Evolutionary conservation across 1,140 invertebrate genomes (phyloP).

Genomic region (Aphis craccivora): DNA sequence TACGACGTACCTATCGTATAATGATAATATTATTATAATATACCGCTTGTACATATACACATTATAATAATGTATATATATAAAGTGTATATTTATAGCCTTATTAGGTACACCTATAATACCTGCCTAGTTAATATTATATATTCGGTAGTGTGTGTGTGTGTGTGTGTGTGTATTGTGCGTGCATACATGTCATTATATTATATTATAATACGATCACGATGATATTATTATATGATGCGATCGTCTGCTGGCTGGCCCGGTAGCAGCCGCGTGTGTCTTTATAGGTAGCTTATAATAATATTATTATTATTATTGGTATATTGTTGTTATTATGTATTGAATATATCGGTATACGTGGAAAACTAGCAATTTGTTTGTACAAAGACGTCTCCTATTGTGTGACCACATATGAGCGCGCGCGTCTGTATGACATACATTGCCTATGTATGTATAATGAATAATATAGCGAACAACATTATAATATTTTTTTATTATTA

Average conservation of each 20-base stretch:
- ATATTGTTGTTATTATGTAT: neutral
- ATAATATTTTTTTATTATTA: slow-evolving; percentile 1
- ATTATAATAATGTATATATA: neutral
- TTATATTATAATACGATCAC: neutral
- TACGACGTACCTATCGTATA: neutral
- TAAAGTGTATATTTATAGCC: neutral
- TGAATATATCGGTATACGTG: slow-evolving; percentile 19
- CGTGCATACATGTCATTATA: neutral
- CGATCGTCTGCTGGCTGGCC: neutral
- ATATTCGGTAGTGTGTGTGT: neutral
- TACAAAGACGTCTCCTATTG: slow-evolving; percentile 5
- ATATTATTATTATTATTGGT: neutral
- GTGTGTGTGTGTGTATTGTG: neutral
- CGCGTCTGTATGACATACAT: neutral
- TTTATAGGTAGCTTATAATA: neutral
- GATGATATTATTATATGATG: neutral
- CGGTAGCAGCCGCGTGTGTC: neutral
- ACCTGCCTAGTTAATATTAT: neutral
- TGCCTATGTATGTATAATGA: too few relatives aligned
- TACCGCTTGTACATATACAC: neutral
- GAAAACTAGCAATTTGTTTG: slow-evolving; percentile 14
- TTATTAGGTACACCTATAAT: neutral
- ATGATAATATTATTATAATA: slow-evolving; percentile 8
- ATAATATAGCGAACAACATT: neutral
- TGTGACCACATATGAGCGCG: neutral